Evolutionary conservation across 2,113 vertebrate genomes (phyloP), one percentile per base, ranked within the genome.

Genomic region (Oreamnos americanus): DNA sequence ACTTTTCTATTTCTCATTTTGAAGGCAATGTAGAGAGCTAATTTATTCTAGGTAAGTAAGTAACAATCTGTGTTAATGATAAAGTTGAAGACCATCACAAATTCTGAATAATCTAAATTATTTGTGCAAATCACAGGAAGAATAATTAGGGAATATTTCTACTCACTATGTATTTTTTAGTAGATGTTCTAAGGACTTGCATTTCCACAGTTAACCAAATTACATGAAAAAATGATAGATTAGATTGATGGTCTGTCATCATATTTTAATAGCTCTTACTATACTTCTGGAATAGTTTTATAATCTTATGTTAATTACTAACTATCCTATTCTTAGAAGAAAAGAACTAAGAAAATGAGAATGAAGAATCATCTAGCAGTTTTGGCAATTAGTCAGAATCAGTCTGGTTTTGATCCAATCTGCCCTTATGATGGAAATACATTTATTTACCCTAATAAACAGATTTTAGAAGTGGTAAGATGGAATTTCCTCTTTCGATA

Each of bases 171-270:
- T 88, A 97, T 95, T 87, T 96, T 95, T 97, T 74, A 96, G 84
- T 91, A 97, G 71, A 94, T 98, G 84, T 84, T 96, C n/a, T n/a
- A 67, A 96, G 87, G 64, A 87, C 81, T 96, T 91, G 53, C 30
- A 57, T 86, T 95, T 96, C 49, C 67, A 64, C 92, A 28, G 87
- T 91, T 96, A 98, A 95, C 51, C 25, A 96, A 96, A 95, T 95
- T 96, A 94, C 43, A 88, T 87, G 45, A 94, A 97, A 96, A 96
- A 83, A 88, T 49, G 45, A 90, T 94, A 97, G 94, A 62, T 94
- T 82, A 57, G 58, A 53, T 45, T 71, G 67, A 26, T 91, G 64
- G 81, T 95, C 84, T 96, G 74, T 95, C 79, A 97, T 96, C 39
- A 58, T 78, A 71, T 47, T 94, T 94, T 95, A 96, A 82, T 95